Percentiles rank a stretch among this genome's conserved stretches.
These are phyloP conservation scores for Cyrtonyx montezumae DNA, from an alignment of 2,113 vertebrate genomes.

Conservation along the genomic window DNA sequence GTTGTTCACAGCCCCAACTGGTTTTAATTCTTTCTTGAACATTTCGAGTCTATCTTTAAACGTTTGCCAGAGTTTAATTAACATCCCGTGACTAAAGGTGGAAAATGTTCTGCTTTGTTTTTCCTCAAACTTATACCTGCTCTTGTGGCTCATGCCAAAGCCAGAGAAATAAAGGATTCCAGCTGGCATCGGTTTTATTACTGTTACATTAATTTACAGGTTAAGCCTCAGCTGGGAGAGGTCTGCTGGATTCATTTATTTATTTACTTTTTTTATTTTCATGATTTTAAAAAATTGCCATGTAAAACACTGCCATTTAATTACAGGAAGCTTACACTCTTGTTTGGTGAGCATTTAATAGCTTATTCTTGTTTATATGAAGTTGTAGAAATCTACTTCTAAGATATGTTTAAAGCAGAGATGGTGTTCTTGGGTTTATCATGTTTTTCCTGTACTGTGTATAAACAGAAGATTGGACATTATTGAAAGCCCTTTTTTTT, in stretches of 20 bases:
- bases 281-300: constrained; percentile 58
- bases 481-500: constrained; percentile 71
- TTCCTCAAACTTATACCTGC: constrained; percentile 66
- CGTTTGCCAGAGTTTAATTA: constrained; percentile 81
- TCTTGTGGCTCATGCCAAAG: constrained; percentile 39
- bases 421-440: constrained; percentile 66
- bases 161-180: constrained; percentile 61
- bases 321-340: constrained; percentile 72
- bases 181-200: constrained; percentile 75
- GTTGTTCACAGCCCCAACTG: constrained; percentile 71
- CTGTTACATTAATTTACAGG: constrained; percentile 73
- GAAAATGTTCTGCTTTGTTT: constrained; percentile 78
- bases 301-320: constrained; percentile 73
- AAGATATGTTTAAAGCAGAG: constrained; percentile 63
- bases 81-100: constrained; percentile 74
- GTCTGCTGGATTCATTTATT: constrained; percentile 70
- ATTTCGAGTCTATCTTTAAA: constrained; percentile 79
- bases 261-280: constrained; percentile 74
- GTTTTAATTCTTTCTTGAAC: constrained; percentile 79
- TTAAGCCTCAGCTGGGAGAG: constrained; percentile 71
- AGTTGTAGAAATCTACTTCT: constrained; percentile 56
- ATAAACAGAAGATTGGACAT: constrained; percentile 63
- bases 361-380: constrained; percentile 62
- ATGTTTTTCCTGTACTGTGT: constrained; percentile 68
- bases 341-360: constrained; percentile 55